A percentile compares a stretch with the other conserved stretches of the same genome.
Evolutionary conservation across 2,797 vertebrate species (phyloP).

Genomic region (Melanotaenia parkinsoni): DNA sequence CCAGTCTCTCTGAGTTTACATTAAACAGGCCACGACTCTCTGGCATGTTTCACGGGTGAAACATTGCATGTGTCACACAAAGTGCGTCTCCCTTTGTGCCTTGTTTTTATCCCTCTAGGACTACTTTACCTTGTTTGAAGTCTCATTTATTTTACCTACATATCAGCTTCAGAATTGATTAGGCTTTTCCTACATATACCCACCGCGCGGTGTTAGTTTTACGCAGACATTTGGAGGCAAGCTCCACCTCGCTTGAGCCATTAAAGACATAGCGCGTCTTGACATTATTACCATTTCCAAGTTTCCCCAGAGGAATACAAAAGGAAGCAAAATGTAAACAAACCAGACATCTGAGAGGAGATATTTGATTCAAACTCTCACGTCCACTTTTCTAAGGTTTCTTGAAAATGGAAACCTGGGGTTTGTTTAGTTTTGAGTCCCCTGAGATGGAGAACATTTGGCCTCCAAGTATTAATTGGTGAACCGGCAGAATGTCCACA

Average conservation of each 20-base stretch:
- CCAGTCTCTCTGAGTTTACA: slow-evolving; percentile 69
- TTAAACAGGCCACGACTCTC: slow-evolving; percentile 68
- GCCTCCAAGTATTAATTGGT: slow-evolving; percentile 71
- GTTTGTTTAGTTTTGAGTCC: slow-evolving; percentile 77
- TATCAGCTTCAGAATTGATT: slow-evolving; percentile 84
- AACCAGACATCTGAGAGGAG: slow-evolving; percentile 76
- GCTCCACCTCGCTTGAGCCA: slow-evolving; percentile 64
- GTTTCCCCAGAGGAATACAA: slow-evolving; percentile 72
- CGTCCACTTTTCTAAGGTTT: slow-evolving; percentile 68
- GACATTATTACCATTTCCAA: slow-evolving; percentile 76
- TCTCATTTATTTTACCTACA: slow-evolving; percentile 83
- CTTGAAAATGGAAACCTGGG: slow-evolving; percentile 78
- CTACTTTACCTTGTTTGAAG: slow-evolving; percentile 81
- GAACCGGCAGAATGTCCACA: slow-evolving; percentile 59
- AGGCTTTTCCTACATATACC: slow-evolving; percentile 70
- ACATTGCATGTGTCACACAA: slow-evolving; percentile 70
- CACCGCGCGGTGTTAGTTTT: slow-evolving; percentile 68
- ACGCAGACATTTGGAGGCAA: slow-evolving; percentile 69
- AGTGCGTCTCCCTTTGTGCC: slow-evolving; percentile 65
- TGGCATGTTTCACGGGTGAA: slow-evolving; percentile 67
- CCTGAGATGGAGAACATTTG: slow-evolving; percentile 71
- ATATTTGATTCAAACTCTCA: slow-evolving; percentile 81
- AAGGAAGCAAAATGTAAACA: slow-evolving; percentile 79
- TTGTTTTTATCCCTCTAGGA: slow-evolving; percentile 74
- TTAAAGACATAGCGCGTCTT: slow-evolving; percentile 71